Percentiles rank a stretch among this genome's conserved stretches.
Conservation (phyloP, 2,113 vertebrate genomes). For the Pluvianellus socialis region DNA sequence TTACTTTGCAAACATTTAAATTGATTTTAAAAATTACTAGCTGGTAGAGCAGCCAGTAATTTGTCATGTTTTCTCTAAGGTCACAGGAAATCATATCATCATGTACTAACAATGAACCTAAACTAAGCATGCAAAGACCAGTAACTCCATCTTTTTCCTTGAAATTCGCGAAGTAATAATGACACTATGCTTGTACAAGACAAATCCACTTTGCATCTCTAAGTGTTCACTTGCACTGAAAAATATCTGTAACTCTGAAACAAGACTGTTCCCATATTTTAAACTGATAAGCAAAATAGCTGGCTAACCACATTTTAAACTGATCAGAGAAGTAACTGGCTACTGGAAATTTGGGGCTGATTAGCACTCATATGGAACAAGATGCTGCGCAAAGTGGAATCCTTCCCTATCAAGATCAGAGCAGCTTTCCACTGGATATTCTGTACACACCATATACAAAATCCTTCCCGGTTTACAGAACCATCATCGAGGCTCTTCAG, state of each 20-base stretch:
- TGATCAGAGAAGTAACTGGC: not conserved
- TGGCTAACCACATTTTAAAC: not conserved
- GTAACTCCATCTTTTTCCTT: not conserved
- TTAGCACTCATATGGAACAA: not conserved
- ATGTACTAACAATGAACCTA: not conserved
- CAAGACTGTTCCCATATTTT: not conserved
- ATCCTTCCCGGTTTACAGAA: not conserved
- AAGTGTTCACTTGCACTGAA: not conserved
- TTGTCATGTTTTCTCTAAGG: not conserved
- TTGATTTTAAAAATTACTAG: not conserved
- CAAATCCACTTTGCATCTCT: not conserved
- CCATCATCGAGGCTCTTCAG: not conserved
- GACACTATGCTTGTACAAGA: rapidly evolving
- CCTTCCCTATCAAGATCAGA: not conserved
- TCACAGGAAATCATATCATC: not conserved
- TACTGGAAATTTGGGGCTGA: not conserved
- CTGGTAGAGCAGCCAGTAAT: not conserved
- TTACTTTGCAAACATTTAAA: not conserved
- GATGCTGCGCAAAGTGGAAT: not conserved
- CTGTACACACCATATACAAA: not conserved
- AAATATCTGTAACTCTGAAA: not conserved
- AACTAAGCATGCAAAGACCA: not conserved
- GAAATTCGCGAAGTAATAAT: not conserved
- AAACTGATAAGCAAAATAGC: not conserved
- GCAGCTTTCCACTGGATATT: not conserved